Conservation (phyloP, 2,113 vertebrate genomes). For the Lucifuga dentata region DNA sequence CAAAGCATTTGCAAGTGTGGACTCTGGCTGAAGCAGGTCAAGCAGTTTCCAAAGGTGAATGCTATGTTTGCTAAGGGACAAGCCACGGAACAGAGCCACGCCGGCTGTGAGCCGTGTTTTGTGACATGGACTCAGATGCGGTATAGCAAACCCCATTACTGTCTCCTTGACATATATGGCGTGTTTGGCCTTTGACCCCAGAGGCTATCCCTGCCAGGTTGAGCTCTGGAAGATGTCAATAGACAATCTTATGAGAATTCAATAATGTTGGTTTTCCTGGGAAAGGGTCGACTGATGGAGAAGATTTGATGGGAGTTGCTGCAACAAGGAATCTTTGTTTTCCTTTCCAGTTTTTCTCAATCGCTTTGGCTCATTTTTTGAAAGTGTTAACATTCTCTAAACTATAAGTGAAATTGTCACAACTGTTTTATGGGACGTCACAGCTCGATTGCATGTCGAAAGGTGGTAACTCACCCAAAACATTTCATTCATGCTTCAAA, state of each 20-base stretch:
- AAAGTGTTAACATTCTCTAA: no score
- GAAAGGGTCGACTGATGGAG: constrained; percentile 27
- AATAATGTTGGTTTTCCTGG: constrained; percentile 40
- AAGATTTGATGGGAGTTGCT: constrained; percentile 23
- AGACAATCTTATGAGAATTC: constrained; percentile 44
- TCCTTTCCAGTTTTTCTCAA: no score
- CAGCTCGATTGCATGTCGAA: no score
- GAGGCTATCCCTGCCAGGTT: constrained; percentile 9
- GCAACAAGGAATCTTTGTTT: constrained; percentile 42
- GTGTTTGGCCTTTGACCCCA: constrained; percentile 53
- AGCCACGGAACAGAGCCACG: constrained; percentile 56
- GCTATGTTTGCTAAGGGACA: constrained; percentile 53
- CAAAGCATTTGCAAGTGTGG: constrained; percentile 55
- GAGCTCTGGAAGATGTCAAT: constrained; percentile 34
- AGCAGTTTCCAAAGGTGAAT: constrained; percentile 49
- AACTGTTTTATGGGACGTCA: no score
- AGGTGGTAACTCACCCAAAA: no score
- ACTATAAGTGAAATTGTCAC: no score
- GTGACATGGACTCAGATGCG: constrained; percentile 46
- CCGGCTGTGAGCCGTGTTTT: constrained; percentile 43
- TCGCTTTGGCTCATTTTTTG: no score
- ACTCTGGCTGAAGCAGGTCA: constrained; percentile 52
- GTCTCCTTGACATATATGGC: constrained; percentile 54
- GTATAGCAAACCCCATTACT: constrained; percentile 46
- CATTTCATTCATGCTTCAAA: no score